phyloP scores from a whole-genome alignment of 2,888 invertebrate species.

The Apocheima hispidaria region DNA sequence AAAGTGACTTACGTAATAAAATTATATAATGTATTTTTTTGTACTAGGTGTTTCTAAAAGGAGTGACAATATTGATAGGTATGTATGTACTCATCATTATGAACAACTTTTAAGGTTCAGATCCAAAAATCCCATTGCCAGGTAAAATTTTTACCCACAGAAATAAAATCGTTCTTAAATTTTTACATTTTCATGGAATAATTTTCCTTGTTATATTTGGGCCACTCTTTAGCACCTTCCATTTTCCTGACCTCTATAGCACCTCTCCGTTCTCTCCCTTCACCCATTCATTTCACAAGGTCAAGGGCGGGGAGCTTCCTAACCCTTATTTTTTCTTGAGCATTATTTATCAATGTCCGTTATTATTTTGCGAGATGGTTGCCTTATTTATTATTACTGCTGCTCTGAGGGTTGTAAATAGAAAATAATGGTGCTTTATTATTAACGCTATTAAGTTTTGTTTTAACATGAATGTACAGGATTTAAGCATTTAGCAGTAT shows the following conservation, averaged over 20 bases:
- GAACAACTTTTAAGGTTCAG: no score
- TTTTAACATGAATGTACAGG: no score
- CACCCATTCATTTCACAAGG: conserved; percentile 19
- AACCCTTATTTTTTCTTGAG: conserved; percentile 27
- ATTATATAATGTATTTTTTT: no score
- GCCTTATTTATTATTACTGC: conserved; percentile 36
- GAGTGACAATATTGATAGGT: no score
- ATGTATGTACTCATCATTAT: no score
- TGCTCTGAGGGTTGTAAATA: conserved; percentile 1
- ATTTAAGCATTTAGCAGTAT: no score
- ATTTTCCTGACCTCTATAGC: conserved; percentile 1
- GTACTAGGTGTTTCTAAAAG: no score
- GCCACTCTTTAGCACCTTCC: background rate
- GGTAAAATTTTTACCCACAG: background rate
- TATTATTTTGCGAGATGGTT: conserved; percentile 27
- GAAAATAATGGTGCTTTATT: conserved; percentile 9
- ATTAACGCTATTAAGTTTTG: no score
- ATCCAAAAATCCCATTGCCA: background rate
- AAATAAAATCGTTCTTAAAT: background rate
- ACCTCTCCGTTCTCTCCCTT: conserved; percentile 2
- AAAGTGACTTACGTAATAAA: background rate
- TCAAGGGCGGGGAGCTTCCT: conserved; percentile 30
- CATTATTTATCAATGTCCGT: conserved; percentile 42
- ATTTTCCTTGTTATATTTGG: background rate
- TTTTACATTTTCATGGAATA: background rate